Base-by-base conservation (phyloP, 2,113 vertebrate species). In the Narcine bancroftii region DNA sequence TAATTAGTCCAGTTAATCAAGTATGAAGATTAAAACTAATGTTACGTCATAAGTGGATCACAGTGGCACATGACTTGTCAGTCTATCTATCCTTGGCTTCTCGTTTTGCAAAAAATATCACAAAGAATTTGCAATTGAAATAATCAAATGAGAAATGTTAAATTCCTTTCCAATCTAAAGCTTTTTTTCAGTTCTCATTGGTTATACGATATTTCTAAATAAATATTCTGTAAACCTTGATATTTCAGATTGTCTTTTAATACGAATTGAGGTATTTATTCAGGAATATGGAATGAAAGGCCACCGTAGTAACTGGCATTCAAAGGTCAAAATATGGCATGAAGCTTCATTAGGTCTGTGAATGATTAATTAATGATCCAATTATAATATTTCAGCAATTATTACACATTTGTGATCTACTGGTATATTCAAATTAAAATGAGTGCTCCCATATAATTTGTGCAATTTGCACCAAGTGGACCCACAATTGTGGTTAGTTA, bases 311-410 rank as follows among this genome's bases (percentile, higher is more conserved):
- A 29, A 24, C 33, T 87, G n/a, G 11, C 5, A 2, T 6, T 87
- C 81, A 63, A 87, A 87, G 53, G 81, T 87, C 53, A 87, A 36
- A 36, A 15, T 60, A 87, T 87, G 81, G 56, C n/a, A 87, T 87
- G 36, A 60, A 17, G 53, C 56, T 60, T 87, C 53, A 87, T 63
- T 87, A 87, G 36, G 56, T 87, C 39, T 60, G 60, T 21, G 53
- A 87, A 33, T 87, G 81, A 87, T 60, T 17, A 85, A 85, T 85
- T 60, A 56, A 87, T 17, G 50, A 60, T 87, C 81, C 53, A 87
- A 36, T 87, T 87, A 87, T 17, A 36, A 9, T 60, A 10, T 87
- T 63, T 39, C 13, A 85, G 81, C n/a, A 87, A 60, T 87, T 36
- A 87, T 87, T 36, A 87, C 53, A 87, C 56, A 39, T 24, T 60